Evolutionary conservation across 2,888 invertebrate species (phyloP).

Genomic region (Ptilodon capucinus): DNA sequence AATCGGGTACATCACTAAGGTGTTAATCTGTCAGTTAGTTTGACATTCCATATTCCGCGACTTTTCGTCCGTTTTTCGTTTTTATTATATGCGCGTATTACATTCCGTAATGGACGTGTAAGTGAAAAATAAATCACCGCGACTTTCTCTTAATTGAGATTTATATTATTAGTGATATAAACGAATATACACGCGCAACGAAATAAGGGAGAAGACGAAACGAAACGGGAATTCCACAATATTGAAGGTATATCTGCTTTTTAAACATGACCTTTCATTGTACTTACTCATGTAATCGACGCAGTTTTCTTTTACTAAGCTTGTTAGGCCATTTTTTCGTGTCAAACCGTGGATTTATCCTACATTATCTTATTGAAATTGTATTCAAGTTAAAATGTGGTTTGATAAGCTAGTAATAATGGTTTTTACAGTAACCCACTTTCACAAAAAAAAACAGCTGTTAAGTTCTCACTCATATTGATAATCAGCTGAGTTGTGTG

Average conservation of each 20-base stretch:
- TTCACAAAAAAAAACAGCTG: slow-evolving; percentile 70
- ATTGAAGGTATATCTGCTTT: slow-evolving; percentile 48
- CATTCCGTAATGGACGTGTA: slow-evolving; percentile 53
- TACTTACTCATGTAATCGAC: slow-evolving; percentile 58
- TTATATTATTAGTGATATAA: slow-evolving; percentile 25
- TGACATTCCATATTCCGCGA: too few relatives aligned
- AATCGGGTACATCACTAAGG: too few relatives aligned
- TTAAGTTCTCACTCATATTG: slow-evolving; percentile 62
- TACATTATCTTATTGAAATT: slow-evolving; percentile 3
- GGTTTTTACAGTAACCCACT: slow-evolving; percentile 51
- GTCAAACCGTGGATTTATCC: slow-evolving; percentile 6
- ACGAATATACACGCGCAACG: slow-evolving; percentile 16
- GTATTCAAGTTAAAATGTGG: slow-evolving; percentile 16
- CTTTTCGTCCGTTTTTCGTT: slow-evolving; percentile 38
- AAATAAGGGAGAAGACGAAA: slow-evolving; percentile 17
- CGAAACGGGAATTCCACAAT: slow-evolving; percentile 20
- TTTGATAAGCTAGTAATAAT: slow-evolving; percentile 10
- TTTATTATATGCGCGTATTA: slow-evolving; percentile 40
- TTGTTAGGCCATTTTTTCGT: slow-evolving; percentile 20
- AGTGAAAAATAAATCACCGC: slow-evolving; percentile 35
- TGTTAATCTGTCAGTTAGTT: slow-evolving; percentile 1
- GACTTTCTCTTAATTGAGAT: slow-evolving; percentile 46
- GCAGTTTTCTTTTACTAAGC: slow-evolving; percentile 39
- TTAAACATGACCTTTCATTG: slow-evolving; percentile 61
- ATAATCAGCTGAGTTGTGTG: slow-evolving; percentile 55